Evolutionary conservation across 2,113 vertebrate genomes (phyloP).

Genomic region (Hipposideros armiger): DNA sequence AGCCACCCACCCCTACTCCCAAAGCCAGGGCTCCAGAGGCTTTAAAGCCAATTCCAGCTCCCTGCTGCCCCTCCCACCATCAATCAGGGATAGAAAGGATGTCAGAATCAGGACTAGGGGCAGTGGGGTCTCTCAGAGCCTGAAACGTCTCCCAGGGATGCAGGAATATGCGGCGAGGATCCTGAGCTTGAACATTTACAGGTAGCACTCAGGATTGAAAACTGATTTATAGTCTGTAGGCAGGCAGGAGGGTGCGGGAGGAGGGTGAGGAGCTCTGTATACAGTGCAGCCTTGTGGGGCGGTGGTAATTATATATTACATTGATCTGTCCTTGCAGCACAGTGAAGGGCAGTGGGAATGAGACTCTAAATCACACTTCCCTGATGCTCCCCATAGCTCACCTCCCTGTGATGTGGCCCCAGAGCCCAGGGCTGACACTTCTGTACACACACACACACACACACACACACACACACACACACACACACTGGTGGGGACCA

Average conservation of each 20-base stretch:
- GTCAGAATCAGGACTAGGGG: background rate
- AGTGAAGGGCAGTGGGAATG: conserved; percentile 81
- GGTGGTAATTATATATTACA: conserved; percentile 61
- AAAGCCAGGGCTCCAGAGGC: background rate
- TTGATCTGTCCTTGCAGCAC: conserved; percentile 79
- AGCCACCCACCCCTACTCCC: background rate
- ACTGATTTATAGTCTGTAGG: conserved; percentile 83
- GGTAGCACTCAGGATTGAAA: conserved; percentile 75
- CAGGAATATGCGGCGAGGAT: conserved; percentile 57
- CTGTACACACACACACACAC: background rate
- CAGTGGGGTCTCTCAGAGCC: background rate
- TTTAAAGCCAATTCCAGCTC: background rate
- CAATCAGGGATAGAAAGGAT: background rate
- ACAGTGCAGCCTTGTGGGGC: conserved; percentile 51
- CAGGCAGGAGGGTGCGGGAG: conserved; percentile 21
- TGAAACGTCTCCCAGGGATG: conserved; percentile 67
- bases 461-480: conserved; percentile 39
- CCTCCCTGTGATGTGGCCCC: background rate
- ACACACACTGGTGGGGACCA: background rate
- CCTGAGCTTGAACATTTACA: conserved; percentile 73
- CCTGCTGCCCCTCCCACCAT: background rate
- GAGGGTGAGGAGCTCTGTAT: conserved; percentile 69
- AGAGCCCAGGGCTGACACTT: conserved; percentile 53
- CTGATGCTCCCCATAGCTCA: conserved; percentile 63
- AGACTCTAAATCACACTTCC: conserved; percentile 73